Percentiles rank a stretch among this genome's conserved stretches.
phyloP scores from a whole-genome alignment of 2,113 vertebrate species.

The Zosterops japonicus region DNA sequence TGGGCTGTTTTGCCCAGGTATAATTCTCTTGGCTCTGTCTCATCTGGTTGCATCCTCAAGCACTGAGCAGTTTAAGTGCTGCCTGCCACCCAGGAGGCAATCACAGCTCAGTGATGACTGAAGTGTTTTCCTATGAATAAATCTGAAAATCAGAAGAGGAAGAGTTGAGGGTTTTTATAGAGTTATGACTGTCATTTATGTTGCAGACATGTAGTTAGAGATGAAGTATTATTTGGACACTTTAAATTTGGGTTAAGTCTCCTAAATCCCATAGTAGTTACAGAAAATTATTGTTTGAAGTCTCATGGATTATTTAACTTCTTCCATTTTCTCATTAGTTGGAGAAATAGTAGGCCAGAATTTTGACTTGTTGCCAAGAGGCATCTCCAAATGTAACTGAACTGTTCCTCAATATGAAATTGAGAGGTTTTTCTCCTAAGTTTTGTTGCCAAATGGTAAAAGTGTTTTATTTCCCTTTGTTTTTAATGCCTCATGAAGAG shows the following conservation, averaged over 20 bases:
- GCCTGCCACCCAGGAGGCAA: constrained; percentile 12
- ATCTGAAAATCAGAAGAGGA: background rate
- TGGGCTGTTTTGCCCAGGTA: background rate
- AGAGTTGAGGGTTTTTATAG: background rate
- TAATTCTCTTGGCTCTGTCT: background rate
- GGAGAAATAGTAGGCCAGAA: background rate
- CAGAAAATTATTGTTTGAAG: background rate
- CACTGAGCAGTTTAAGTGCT: background rate
- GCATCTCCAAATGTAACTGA: background rate
- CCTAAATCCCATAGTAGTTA: background rate
- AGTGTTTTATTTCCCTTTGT: background rate
- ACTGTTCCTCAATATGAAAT: background rate
- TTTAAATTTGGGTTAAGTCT: background rate
- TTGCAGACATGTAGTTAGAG: background rate
- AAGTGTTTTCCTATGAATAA: constrained; percentile 19
- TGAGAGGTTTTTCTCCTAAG: background rate
- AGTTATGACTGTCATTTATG: background rate
- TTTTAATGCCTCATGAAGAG: background rate
- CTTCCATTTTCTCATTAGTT: background rate
- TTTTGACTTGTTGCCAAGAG: background rate
- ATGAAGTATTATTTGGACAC: background rate
- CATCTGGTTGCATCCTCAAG: background rate
- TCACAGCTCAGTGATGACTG: background rate
- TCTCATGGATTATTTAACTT: background rate
- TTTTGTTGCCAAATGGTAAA: background rate